Base-by-base conservation (phyloP, 2,113 vertebrate species). In the Myanophis thanlyinensis region DNA sequence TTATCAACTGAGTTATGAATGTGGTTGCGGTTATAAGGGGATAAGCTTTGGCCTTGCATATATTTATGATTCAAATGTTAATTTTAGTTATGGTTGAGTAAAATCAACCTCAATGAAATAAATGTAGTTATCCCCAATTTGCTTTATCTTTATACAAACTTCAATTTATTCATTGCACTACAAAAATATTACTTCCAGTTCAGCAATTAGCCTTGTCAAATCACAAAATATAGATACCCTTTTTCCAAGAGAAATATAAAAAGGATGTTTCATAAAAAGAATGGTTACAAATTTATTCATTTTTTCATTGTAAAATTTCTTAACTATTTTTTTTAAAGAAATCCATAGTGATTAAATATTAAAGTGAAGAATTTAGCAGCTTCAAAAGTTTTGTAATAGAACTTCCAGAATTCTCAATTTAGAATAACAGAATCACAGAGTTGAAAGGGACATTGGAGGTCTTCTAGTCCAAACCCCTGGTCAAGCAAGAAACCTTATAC, bases 1-100 rank as follows among this genome's bases (percentile, higher is more conserved):
- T 90, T 95, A 95, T 95, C 93, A 92, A 30, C 88, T 94, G 92
- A 95, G 54, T 92, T 95, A 94, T 92, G 93, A 73, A 91, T 93
- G 93, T 91, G 73, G 85, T 93, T 95, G 92, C 93, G 53, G 90
- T 96, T 93, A 73, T 73, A 44, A 49, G 49, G 90, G 90, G 53
- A 87, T 94, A 94, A 95, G 92, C 67, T 93, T 94, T 93, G 46
- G 89, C 48, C 40, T 87, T 59, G 20, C 2, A 22, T 40, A 15
- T 51, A 30, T 92, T 1, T 93, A 91, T 87, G 18, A 35, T 94
- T 62, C 90, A 95, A 47, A 94, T 91, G 95, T 84, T 80, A 67
- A 67, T 93, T 86, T 93, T 86, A 47, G 54, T 73, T 92, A 47
- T 40, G 4, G 44, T 25, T 53, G 2, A 80, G 23, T 87, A 49